Evolutionary conservation across 2,113 vertebrate genomes (phyloP), one percentile per base, ranked within the genome.

Genomic region (Salvelinus alpinus): DNA sequence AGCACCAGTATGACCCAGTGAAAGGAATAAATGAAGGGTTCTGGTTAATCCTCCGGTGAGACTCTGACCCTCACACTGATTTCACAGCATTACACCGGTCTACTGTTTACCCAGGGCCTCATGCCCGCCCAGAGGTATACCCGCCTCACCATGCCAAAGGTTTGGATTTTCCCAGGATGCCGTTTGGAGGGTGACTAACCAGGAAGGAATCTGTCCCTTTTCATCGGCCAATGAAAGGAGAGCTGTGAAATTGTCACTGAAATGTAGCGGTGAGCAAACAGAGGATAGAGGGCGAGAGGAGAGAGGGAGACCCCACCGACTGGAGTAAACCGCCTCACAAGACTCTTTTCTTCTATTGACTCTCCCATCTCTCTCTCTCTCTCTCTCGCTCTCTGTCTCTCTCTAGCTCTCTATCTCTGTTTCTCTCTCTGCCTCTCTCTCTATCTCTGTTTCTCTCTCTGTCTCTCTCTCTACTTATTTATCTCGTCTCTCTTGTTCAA

Each of bases 201-300:
- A 91, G 91, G 92, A 93, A 92, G 88, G 92, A 94, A 93, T 93
- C 91, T 84, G 89, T 86, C 80, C 87, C 91, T 85, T 93, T 94
- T 92, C 90, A 93, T 81, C 81, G 87, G 82, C 82, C 67, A 24
- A 86, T 93, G 91, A 94, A 93, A 90, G 81, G 89, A 78, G 80
- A 90, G 90, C 90, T 92, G 91, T 92, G 92, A 94, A 93, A 93
- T 94, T 91, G 90, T 91, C 85, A 81, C 84, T 80, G 74, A 94
- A 93, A 91, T 90, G 88, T 92, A 87, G 87, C 85, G 86, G 88
- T 86, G 90, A 89, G 91, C 91, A 92, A 92, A 94, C 89, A 92
- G 90, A 77, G 25, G 73, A 72, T 29, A 8, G 24, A 51, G 74
- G 78, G 66, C 78, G 75, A 75, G 51, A 22, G 38, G 69, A 25